These are phyloP conservation scores for Archivesica marissinica DNA, from an alignment of 1,140 invertebrate genomes.

Conservation along the genomic window DNA sequence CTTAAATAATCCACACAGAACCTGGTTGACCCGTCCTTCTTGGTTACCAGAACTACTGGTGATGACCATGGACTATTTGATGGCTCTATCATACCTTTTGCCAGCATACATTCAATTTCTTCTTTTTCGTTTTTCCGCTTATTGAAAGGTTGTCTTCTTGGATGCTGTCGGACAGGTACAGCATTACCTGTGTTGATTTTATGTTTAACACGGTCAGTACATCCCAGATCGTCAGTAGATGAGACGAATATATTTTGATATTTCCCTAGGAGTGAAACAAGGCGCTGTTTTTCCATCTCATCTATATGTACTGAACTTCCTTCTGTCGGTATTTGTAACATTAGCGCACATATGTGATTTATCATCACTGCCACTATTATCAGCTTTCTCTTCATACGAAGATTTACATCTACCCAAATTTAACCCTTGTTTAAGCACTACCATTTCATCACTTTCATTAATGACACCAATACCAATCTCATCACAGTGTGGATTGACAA, in stretches of 20 bases:
- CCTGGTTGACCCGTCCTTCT: slow-evolving; percentile 62
- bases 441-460: neutral
- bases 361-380: neutral
- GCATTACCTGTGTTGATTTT: slow-evolving; percentile 53
- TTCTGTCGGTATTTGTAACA: neutral
- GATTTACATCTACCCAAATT: slow-evolving; percentile 4
- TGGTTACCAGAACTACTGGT: slow-evolving; percentile 70
- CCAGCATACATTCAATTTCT: slow-evolving; percentile 24
- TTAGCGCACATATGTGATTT: neutral
- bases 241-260: slow-evolving; percentile 54
- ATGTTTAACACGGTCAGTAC: slow-evolving; percentile 38
- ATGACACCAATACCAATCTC: neutral
- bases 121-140: slow-evolving; percentile 31
- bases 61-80: slow-evolving; percentile 71
- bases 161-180: slow-evolving; percentile 53
- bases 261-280: slow-evolving; percentile 33
- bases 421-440: neutral
- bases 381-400: neutral
- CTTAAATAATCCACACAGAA: slow-evolving; percentile 71
- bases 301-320: slow-evolving; percentile 10
- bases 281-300: neutral
- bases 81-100: slow-evolving; percentile 67
- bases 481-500: neutral
- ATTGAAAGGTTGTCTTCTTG: slow-evolving; percentile 23
- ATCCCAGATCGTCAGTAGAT: slow-evolving; percentile 47